These are phyloP conservation scores for Leguminivora glycinivorella DNA, from an alignment of 1,140 invertebrate genomes.

Conservation along the genomic window DNA sequence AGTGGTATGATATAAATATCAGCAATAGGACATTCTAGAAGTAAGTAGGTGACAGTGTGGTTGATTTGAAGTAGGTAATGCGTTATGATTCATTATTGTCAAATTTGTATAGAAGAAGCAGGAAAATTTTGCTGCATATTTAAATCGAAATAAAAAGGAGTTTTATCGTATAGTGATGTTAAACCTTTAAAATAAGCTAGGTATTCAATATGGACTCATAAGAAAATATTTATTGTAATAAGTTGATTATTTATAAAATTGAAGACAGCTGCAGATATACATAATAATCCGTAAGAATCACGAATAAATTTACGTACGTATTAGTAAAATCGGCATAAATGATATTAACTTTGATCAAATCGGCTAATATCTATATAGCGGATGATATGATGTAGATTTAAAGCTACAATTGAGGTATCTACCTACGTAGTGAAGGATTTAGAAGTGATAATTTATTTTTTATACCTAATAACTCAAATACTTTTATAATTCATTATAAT, in stretches of 20 bases:
- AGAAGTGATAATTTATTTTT: slow-evolving; percentile 12
- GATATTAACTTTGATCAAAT: background rate
- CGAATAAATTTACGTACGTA: too few relatives aligned
- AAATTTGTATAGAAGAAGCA: background rate
- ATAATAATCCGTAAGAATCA: too few relatives aligned
- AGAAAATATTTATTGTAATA: too few relatives aligned
- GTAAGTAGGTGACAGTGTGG: too few relatives aligned
- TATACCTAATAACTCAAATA: slow-evolving; percentile 17
- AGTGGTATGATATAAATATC: too few relatives aligned
- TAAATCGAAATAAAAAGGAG: background rate
- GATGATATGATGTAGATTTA: slow-evolving; percentile 15
- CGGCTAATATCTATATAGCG: background rate
- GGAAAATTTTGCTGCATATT: background rate
- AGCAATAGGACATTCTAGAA: too few relatives aligned
- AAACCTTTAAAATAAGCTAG: too few relatives aligned
- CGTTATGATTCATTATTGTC: slow-evolving; percentile 17
- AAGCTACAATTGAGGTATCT: slow-evolving; percentile 23
- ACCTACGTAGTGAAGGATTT: slow-evolving; percentile 16
- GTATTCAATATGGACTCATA: too few relatives aligned
- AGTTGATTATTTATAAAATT: too few relatives aligned
- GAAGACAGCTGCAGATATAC: too few relatives aligned
- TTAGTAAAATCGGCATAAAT: too few relatives aligned
- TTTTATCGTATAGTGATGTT: background rate
- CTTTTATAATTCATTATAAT: slow-evolving; percentile 6
- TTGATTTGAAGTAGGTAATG: background rate